Evolutionary conservation across 2,888 invertebrate species (phyloP), one percentile per base, ranked within the genome.

Genomic region (Melolontha melolontha): DNA sequence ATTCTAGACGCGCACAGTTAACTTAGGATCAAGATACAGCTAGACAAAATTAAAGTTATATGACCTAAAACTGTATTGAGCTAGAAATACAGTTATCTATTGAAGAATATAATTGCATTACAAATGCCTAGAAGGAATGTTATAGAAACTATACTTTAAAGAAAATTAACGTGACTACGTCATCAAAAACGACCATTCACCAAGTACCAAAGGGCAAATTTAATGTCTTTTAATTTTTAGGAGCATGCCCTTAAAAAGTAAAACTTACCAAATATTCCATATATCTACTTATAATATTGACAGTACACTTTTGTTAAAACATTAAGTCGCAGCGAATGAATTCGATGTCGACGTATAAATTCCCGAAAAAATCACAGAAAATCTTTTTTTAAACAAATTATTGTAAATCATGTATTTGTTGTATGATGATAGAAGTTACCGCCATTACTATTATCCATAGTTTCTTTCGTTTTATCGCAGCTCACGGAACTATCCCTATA

Each of bases 31-130:
- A 70, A 66, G 72, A 49, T 62, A 62, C 76, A 73, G 76, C 76
- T 76, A 78, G 71, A 64, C 69, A 71, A 79, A 78, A 80, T 78
- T 79, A 79, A 78, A 81, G 81, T 81, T 81, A 80, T 81, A 78
- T 82, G 83, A 83, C 83, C 83, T 82, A 80, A 82, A 82, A 83
- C 81, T 82, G 81, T 82, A 81, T 79, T 81, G 79, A 80, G 79
- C 78, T 80, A 78, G 79, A 81, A 80, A 82, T 81, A 83, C 83
- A 82, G 83, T 83, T 83, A 82, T 77, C 77, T 67, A 69, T 67
- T 67, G 66, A 69, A 66, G 63, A 64, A 67, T 67, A 66, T 69
- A 67, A 66, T 67, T 67, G 64, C 69, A 69, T 69, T 69, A 67
- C 57, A 47, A 49, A 62, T 62, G 67, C 69, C 66, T 66, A 63